These are phyloP conservation scores for Hestina assimilis DNA, from an alignment of 1,140 invertebrate species.

Conservation along the genomic window DNA sequence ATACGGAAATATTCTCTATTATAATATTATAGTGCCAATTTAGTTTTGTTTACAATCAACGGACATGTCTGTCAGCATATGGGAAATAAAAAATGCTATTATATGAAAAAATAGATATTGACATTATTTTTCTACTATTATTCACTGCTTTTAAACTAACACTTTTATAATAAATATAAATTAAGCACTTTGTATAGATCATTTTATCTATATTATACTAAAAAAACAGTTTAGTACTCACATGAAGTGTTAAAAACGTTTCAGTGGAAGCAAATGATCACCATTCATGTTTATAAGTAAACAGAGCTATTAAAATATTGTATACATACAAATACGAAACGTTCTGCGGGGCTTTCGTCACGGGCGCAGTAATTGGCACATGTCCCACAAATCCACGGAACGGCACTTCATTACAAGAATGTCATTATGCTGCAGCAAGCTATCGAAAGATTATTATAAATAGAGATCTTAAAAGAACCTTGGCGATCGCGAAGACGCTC, in stretches of 20 bases:
- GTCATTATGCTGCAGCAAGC: constrained; percentile 74
- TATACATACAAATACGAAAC: constrained; percentile 65
- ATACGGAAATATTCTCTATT: no score
- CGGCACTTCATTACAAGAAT: constrained; percentile 74
- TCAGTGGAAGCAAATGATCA: constrained; percentile 24
- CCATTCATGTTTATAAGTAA: constrained; percentile 41
- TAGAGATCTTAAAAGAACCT: constrained; percentile 71
- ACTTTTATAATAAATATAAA: no score
- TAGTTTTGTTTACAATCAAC: no score
- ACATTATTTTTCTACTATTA: no score
- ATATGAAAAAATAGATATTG: no score
- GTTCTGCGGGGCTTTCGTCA: constrained; percentile 56
- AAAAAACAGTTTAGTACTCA: neutral
- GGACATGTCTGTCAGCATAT: no score
- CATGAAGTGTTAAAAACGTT: constrained; percentile 5
- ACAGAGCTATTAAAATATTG: constrained; percentile 52
- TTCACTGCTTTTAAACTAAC: no score
- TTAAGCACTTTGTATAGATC: no score
- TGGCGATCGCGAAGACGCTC: constrained; percentile 52
- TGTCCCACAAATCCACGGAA: constrained; percentile 71
- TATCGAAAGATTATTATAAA: constrained; percentile 75
- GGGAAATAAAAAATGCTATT: no score
- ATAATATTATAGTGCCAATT: no score
- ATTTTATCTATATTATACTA: no score
- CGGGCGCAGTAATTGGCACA: constrained; percentile 72